phyloP scores from a whole-genome alignment of 2,888 invertebrate genomes.

The Prosapia bicincta region DNA sequence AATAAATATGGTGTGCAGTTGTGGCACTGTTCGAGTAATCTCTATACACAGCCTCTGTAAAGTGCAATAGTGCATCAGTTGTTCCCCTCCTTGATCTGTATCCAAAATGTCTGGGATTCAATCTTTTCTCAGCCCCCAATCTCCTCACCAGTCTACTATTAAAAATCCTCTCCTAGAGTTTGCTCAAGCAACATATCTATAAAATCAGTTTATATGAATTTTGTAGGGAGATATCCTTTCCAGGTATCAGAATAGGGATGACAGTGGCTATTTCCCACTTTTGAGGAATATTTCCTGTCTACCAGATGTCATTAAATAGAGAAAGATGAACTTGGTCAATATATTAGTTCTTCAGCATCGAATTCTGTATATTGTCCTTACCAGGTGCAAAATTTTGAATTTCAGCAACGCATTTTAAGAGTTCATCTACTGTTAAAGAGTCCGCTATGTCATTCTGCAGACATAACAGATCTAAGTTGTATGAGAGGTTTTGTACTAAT shows the following conservation, averaged over 20 bases:
- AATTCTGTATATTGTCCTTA: constrained; percentile 3
- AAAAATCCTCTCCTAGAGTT: constrained; percentile 7
- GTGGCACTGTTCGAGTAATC: no score
- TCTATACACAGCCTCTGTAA: no score
- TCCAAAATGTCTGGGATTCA: no score
- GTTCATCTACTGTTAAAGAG: no score
- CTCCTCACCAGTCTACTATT: background rate
- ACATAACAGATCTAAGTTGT: no score
- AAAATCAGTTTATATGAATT: background rate
- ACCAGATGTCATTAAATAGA: constrained; percentile 4
- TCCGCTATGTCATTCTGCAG: no score
- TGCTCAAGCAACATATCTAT: background rate
- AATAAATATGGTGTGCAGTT: background rate
- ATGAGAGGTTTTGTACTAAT: no score
- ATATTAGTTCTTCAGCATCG: background rate
- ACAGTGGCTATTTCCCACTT: no score
- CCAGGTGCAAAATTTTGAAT: constrained; percentile 7
- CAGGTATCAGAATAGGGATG: constrained; percentile 8
- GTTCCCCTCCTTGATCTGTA: no score
- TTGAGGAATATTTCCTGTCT: constrained; percentile 9
- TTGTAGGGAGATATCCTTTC: background rate
- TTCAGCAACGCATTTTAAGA: no score
- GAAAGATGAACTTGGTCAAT: background rate
- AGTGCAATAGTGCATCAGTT: no score
- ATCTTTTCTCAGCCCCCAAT: background rate